A percentile compares a stretch with the other conserved stretches of the same genome.
These are phyloP conservation scores for Trichomycterus rosablanca DNA, from an alignment of 2,113 vertebrate species.

Conservation along the genomic window DNA sequence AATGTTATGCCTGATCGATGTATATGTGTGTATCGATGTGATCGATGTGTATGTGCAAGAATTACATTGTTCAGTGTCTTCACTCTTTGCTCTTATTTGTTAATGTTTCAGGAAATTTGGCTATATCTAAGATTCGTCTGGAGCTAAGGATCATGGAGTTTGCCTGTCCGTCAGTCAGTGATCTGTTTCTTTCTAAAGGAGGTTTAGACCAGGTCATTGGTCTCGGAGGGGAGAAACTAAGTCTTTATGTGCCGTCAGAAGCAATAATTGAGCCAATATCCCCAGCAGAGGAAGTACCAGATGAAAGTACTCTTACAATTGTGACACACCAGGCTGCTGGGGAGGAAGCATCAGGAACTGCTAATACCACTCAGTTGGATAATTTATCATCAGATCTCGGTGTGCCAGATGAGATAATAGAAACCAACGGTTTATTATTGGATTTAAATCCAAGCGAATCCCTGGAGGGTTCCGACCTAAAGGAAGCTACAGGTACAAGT, in stretches of 20 bases:
- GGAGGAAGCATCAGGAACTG: neutral
- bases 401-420: neutral
- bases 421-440: neutral
- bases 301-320: conserved; percentile 7
- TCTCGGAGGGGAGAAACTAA: conserved; percentile 27
- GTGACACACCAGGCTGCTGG: neutral
- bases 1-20: too few relatives aligned
- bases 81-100: too few relatives aligned
- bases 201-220: conserved; percentile 9
- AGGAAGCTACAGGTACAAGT: neutral
- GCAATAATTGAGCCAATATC: conserved; percentile 42
- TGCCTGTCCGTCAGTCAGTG: conserved; percentile 15
- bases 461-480: neutral
- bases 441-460: conserved; percentile 1
- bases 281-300: conserved; percentile 26
- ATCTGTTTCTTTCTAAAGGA: conserved; percentile 20
- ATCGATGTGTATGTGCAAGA: too few relatives aligned
- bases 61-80: too few relatives aligned
- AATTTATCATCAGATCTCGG: neutral
- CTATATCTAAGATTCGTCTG: neutral
- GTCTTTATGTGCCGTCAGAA: conserved; percentile 32
- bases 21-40: too few relatives aligned
- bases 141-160: conserved; percentile 31
- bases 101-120: conserved; percentile 15
- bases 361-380: neutral